phyloP scores from a whole-genome alignment of 2,113 vertebrate species.

The Cyphomyrus plagiostoma region DNA sequence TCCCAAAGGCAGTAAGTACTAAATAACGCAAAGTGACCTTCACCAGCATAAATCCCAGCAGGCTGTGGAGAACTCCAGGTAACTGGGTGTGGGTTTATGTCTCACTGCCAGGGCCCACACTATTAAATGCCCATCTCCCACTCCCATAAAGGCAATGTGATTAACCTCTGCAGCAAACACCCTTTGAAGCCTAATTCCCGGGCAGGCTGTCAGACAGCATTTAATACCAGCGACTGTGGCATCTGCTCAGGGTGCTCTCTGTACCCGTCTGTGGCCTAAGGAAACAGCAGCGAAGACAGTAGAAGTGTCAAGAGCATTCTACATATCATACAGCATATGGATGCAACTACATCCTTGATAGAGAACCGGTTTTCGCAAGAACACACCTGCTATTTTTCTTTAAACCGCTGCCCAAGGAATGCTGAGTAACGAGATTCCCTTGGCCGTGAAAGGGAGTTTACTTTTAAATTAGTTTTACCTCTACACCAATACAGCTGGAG shows the following conservation, averaged over 20 bases:
- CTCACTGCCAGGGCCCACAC: not conserved
- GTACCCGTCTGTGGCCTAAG: not conserved
- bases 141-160: not conserved
- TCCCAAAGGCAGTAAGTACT: not conserved
- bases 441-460: not conserved
- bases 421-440: not conserved
- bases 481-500: not conserved
- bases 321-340: not conserved
- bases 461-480: not conserved
- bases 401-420: not conserved
- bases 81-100: not conserved
- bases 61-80: not conserved
- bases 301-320: not conserved
- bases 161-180: not conserved
- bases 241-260: not conserved
- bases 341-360: not conserved
- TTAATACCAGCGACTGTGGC: not conserved
- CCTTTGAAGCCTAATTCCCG: not conserved
- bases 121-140: slow-evolving; percentile 5
- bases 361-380: not conserved
- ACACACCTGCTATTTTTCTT: not conserved
- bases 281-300: not conserved
- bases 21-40: not conserved
- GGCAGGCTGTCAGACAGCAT: not conserved
- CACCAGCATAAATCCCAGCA: not conserved